Base-by-base conservation (phyloP, 2,888 invertebrate genomes). In the Marasmarcha lunaedactyla region DNA sequence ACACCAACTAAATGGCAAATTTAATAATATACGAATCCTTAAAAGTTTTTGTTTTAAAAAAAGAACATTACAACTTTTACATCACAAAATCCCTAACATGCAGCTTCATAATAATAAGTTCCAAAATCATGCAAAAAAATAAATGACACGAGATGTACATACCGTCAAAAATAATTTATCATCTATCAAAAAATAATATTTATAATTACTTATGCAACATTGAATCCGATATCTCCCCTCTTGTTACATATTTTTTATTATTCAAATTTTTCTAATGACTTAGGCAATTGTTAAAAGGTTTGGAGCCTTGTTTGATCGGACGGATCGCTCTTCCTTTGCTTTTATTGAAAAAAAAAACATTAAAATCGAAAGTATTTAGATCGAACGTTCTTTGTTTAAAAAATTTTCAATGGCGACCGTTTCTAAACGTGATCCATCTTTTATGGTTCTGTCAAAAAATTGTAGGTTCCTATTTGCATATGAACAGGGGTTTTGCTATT, bases 131-230 rank as follows among this genome's bases (percentile, higher is more conserved):
- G 15, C 14, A 15, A 15, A 36, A 35, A n/a, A 25, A 41, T 42
- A 35, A 39, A 36, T 34, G 40, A 33, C 33, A 37, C 33, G 30
- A 42, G 12, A 33, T 46, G 44, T 41, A 48, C 43, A 42, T n/a
- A 20, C 47, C 46, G 68, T 71, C 69, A 65, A 47, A 67, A 58
- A 72, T 76, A 76, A 77, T 76, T 71, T 78, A 79, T 79, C 70
- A 78, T 66, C 71, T 71, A 78, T 78, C 71, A 73, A 68, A 76
- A 69, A 73, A 77, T 76, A 74, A 79, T 78, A 72, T 73, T 71
- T 65, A 68, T 74, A 74, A 76, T 78, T 79, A 78, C 72, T 71
- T 71, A 79, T 77, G 79, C 79, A 70, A 70, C 60, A 62, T 47
- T 56, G 69, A 46, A 43, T 42, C 40, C 52, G 51, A 48, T 50